A percentile compares a stretch with the other conserved stretches of the same genome.
These are phyloP conservation scores for Diabrotica balteata DNA, from an alignment of 2,888 invertebrate genomes.

Conservation along the genomic window DNA sequence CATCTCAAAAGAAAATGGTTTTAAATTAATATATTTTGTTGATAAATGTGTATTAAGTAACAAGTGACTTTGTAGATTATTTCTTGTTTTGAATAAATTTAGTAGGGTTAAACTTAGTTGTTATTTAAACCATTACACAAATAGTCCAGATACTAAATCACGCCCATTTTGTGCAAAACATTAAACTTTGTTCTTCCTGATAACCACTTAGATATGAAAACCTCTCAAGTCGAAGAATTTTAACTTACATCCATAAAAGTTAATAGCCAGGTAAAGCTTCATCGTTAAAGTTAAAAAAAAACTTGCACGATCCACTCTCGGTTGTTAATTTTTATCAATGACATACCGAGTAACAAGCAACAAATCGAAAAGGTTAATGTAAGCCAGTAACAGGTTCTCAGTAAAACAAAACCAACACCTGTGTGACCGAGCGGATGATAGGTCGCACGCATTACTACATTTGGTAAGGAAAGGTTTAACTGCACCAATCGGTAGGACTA, in stretches of 20 bases:
- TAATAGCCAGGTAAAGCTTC: constrained; percentile 23
- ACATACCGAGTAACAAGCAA: constrained; percentile 19
- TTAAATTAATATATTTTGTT: no score
- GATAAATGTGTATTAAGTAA: no score
- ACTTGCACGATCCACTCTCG: constrained; percentile 6
- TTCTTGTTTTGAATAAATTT: no score
- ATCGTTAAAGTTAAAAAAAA: constrained; percentile 23
- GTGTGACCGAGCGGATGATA: constrained; percentile 23
- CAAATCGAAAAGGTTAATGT: constrained; percentile 30
- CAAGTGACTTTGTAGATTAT: no score
- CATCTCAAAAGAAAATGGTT: no score
- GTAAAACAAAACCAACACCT: constrained; percentile 27
- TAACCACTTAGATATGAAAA: constrained; percentile 15
- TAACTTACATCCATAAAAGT: constrained; percentile 26
- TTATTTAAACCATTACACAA: no score
- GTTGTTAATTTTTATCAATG: constrained; percentile 35
- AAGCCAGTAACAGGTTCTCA: constrained; percentile 31
- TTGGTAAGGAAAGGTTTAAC: constrained; percentile 5
- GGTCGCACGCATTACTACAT: constrained; percentile 16
- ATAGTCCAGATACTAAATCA: no score
- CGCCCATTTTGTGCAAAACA: neutral
- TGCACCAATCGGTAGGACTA: constrained; percentile 1
- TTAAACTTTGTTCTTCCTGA: constrained; percentile 2
- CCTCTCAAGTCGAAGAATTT: constrained; percentile 13
- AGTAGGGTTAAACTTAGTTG: no score